Percentiles rank a stretch among this genome's conserved stretches.
Evolutionary conservation across 2,797 vertebrate species (phyloP).

Genomic region (Helostoma temminkii): DNA sequence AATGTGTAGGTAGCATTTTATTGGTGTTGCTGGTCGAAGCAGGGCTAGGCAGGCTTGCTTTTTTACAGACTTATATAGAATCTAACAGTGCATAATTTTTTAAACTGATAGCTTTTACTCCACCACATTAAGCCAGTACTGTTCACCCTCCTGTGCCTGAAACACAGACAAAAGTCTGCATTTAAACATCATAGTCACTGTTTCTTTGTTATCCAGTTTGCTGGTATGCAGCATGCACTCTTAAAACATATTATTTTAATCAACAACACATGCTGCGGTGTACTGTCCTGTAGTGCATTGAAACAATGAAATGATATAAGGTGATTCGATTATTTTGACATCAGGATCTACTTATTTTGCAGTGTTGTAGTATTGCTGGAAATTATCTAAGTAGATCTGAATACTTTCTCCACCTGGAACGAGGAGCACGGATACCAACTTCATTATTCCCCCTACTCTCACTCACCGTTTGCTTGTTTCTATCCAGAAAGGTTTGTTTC

Average conservation of each 20-base stretch:
- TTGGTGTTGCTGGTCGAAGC: too few species aligned
- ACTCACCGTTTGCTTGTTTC: conserved; percentile 56
- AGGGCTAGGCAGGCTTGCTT: too few species aligned
- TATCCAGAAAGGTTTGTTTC: conserved; percentile 65
- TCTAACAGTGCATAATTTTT: too few species aligned
- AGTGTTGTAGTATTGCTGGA: conserved; percentile 1
- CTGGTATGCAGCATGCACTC: not conserved
- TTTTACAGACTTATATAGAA: too few species aligned
- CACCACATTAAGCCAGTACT: too few species aligned
- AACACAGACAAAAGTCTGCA: not conserved
- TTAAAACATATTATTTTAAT: too few species aligned
- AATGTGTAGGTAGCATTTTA: too few species aligned
- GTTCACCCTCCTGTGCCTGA: not conserved
- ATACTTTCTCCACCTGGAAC: conserved; percentile 33
- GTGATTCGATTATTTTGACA: not conserved
- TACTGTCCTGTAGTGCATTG: too few species aligned
- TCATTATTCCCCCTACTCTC: conserved; percentile 64
- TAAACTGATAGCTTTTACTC: not conserved
- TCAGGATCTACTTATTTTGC: not conserved
- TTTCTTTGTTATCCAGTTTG: not conserved
- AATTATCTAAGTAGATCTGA: conserved; percentile 8
- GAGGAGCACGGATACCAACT: conserved; percentile 33
- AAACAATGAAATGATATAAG: too few species aligned
- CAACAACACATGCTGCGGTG: too few species aligned
- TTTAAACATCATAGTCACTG: not conserved